These are phyloP conservation scores for Odontomyia ornata DNA, from an alignment of 2,888 invertebrate species.

Conservation along the genomic window DNA sequence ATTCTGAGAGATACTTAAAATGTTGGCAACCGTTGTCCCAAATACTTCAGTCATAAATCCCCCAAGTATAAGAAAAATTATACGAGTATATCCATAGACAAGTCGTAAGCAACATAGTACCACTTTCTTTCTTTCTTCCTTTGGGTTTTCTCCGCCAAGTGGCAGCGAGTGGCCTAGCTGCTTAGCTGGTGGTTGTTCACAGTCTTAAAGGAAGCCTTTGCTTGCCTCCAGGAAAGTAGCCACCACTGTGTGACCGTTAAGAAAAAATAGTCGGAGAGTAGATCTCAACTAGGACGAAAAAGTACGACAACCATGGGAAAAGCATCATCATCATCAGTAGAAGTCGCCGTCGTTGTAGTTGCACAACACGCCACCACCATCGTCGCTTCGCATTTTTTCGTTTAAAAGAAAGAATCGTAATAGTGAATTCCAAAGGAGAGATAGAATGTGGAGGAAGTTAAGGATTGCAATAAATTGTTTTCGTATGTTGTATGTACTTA, in stretches of 20 bases:
- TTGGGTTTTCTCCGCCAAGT: not conserved
- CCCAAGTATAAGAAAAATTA: conserved; percentile 19
- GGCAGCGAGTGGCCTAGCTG: conserved; percentile 9
- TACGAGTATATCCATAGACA: not conserved
- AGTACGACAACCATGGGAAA: not conserved
- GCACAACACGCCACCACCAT: not conserved
- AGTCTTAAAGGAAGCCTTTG: conserved; percentile 11
- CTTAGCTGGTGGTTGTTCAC: not conserved
- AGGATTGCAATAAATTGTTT: conserved; percentile 41
- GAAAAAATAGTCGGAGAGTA: conserved; percentile 23
- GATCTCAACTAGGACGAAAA: conserved; percentile 7
- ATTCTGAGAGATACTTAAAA: conserved; percentile 41
- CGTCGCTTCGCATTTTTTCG: not conserved
- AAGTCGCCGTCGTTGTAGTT: not conserved
- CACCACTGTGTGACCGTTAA: not conserved
- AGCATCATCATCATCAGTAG: conserved; percentile 8
- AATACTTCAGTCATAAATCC: conserved; percentile 43
- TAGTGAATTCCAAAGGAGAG: conserved; percentile 2
- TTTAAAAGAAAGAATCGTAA: not conserved
- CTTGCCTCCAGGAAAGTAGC: conserved; percentile 29
- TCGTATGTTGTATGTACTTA: conserved; percentile 49
- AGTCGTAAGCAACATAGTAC: conserved; percentile 24
- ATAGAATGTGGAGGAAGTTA: conserved; percentile 26
- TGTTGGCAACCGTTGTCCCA: conserved; percentile 39
- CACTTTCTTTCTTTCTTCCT: conserved; percentile 14